phyloP scores from a whole-genome alignment of 2,797 vertebrate species.

The Propithecus deckenii region DNA sequence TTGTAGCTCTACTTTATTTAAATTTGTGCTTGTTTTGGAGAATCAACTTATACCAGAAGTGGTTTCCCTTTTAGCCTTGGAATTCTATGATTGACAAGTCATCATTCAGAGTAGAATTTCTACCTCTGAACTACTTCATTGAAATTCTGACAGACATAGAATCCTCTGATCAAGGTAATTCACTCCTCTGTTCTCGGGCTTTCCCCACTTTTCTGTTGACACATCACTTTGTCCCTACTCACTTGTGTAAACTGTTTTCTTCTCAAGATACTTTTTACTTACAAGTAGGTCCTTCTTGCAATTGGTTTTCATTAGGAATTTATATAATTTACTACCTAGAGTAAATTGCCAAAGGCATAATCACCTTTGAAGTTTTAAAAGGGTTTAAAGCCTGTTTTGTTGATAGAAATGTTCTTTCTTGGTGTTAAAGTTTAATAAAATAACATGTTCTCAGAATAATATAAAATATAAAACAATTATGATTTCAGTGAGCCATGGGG shows the following conservation, averaged over 20 bases:
- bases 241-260: not conserved
- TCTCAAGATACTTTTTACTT: not conserved
- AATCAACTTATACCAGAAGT: not conserved
- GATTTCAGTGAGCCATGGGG: not conserved
- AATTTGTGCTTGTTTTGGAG: not conserved
- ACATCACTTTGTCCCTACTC: not conserved
- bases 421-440: not conserved
- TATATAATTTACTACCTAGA: not conserved
- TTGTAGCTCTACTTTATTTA: not conserved
- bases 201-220: not conserved
- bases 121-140: constrained; percentile 89
- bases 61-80: constrained; percentile 78
- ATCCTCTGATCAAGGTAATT: constrained; percentile 82
- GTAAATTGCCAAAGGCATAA: not conserved
- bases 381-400: not conserved
- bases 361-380: not conserved
- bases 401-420: not conserved
- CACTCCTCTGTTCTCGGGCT: not conserved
- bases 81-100: constrained; percentile 78
- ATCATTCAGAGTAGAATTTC: constrained; percentile 82
- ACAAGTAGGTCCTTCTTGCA: not conserved
- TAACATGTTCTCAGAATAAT: constrained; percentile 37
- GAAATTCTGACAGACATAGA: constrained; percentile 87
- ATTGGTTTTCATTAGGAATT: not conserved
- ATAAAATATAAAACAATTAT: constrained; percentile 16